Base-by-base conservation (phyloP, 2,888 invertebrate species). In the Cephus spinipes region DNA sequence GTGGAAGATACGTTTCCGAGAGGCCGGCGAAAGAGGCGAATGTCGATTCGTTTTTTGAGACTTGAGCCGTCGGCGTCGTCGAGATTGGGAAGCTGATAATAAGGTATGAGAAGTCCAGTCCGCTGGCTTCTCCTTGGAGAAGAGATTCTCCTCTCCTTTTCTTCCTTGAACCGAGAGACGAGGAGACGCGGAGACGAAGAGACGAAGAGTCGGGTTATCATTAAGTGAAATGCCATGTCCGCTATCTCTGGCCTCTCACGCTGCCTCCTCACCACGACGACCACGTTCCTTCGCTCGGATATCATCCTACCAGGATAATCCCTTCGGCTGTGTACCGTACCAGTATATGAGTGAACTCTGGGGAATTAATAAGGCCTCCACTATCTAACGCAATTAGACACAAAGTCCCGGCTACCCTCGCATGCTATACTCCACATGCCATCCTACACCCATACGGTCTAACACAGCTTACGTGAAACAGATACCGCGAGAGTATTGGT, bases 161-260 rank as follows among this genome's bases (percentile, higher is more conserved):
- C 34, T 32, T 77, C 55, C 55, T 55, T 55, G 55, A 55, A 55
- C 9, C 9, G 83, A 35, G 35, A 35, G 35, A 35, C 12, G 35
- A 35, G 76, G 80, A 77, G 78, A 77, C 79, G 79, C 80, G 78
- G 81, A 81, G 80, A 81, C 79, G 81, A 81, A 76, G 77, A 82
- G 76, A 81, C 77, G 79, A 78, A 77, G 84, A 86, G 88, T 87
- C 87, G 88, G 87, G 90, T 90, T 91, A 91, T 91, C 91, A 91
- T 91, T 91, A 91, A 91, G 91, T 91, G 91, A 91, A 91, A 91
- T 91, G 91, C 91, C 91, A 87, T 91, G 91, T 91, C 91, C 91
- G 86, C 88, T 90, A 90, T 90, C 90, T 87, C 85, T 79, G 82
- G 82, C 80, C 84, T 83, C 82, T 83, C 82, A 81, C 82, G 81